These are phyloP conservation scores for Campylomormyrus numenius DNA, from an alignment of 2,113 vertebrate species.

Conservation along the genomic window DNA sequence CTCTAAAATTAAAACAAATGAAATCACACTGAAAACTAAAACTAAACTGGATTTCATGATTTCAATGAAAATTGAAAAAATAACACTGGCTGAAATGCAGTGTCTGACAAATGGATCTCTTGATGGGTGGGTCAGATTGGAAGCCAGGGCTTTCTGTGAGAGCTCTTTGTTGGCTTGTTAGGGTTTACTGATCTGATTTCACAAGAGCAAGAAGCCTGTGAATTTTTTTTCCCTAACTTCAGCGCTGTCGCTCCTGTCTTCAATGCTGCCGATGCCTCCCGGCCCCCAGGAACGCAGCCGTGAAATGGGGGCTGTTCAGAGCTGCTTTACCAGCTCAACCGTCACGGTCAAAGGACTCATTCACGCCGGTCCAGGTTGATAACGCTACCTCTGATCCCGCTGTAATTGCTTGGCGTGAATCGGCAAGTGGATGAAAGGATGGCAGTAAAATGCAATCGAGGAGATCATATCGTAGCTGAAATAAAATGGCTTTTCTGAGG, in stretches of 20 bases:
- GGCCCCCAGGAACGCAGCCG: not conserved
- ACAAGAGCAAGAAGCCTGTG: not conserved
- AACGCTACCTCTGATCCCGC: not conserved
- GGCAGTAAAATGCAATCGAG: not conserved
- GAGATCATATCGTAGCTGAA: not conserved
- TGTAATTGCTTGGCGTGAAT: not conserved
- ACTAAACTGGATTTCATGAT: not conserved
- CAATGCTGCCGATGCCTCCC: not conserved
- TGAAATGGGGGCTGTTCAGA: not conserved
- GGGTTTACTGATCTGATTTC: not conserved
- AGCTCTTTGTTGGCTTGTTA: not conserved
- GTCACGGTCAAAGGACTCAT: not conserved
- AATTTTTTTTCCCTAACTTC: not conserved
- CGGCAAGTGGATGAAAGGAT: constrained; percentile 1
- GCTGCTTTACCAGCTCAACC: not conserved
- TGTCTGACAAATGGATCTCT: not conserved
- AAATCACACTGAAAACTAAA: not conserved
- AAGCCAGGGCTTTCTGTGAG: not conserved
- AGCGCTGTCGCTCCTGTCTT: not conserved
- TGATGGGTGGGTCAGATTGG: not conserved
- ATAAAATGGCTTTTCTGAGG: not conserved
- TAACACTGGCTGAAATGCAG: not conserved
- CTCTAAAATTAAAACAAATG: not conserved
- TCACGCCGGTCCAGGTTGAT: not conserved
- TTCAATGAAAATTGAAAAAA: not conserved